Evolutionary conservation across 2,113 vertebrate species (phyloP).

Genomic region (Forbesichthys papilliferus): DNA sequence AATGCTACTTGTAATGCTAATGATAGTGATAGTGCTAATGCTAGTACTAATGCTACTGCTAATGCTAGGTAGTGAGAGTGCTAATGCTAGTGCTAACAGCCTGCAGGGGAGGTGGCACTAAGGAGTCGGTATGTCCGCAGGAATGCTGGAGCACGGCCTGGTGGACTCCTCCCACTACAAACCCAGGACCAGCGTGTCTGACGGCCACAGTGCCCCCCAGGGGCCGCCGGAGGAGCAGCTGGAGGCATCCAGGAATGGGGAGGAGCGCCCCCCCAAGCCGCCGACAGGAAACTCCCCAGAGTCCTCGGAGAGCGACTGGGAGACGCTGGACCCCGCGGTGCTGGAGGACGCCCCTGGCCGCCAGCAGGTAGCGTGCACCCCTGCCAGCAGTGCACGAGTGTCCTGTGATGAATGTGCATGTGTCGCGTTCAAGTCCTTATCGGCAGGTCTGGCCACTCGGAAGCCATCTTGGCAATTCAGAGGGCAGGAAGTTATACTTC

Average conservation of each 20-base stretch:
- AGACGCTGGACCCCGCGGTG: conserved; percentile 88
- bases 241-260: conserved; percentile 24
- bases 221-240: conserved; percentile 38
- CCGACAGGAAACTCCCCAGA: conserved; percentile 81
- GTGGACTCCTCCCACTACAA: conserved; percentile 91
- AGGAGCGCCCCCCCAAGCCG: conserved; percentile 73
- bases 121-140: conserved; percentile 59
- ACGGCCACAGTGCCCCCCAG: conserved; percentile 48
- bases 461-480: too few species aligned
- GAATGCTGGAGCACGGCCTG: conserved; percentile 95
- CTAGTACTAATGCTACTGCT: too few species aligned
- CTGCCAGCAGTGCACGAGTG: too few species aligned
- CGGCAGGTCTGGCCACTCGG: too few species aligned
- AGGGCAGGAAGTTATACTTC: too few species aligned
- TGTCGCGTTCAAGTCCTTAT: too few species aligned
- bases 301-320: conserved; percentile 95
- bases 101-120: neutral
- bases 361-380: conserved; percentile 33
- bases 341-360: conserved; percentile 75
- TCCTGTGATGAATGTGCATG: too few species aligned
- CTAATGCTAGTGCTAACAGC: too few species aligned
- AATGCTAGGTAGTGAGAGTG: too few species aligned
- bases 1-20: too few species aligned
- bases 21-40: too few species aligned
- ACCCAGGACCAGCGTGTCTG: conserved; percentile 84